These are phyloP conservation scores for Diacarnus erythraeanus DNA, from an alignment of 37 sponge, comb jelly and placozoan species.

Conservation along the genomic window DNA sequence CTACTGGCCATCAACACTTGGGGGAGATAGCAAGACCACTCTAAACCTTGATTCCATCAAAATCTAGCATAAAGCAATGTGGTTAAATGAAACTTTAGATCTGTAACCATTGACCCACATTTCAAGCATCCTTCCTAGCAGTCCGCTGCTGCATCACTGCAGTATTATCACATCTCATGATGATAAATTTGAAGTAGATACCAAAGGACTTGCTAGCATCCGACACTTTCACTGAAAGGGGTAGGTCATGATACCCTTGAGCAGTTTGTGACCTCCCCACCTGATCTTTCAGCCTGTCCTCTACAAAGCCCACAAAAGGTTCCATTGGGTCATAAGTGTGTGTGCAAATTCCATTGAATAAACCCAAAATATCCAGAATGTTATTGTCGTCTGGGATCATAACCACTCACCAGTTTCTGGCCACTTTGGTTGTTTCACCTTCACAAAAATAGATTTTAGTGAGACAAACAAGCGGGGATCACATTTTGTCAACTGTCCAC, in stretches of 20 bases:
- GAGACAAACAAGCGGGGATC: not conserved
- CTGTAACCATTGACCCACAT: not conserved
- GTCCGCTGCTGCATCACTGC: not conserved
- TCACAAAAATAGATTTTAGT: not conserved
- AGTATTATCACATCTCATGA: not conserved
- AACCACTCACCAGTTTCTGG: not conserved
- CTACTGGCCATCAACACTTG: not conserved
- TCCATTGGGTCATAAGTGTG: constrained; percentile 3
- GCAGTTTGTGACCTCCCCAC: not conserved
- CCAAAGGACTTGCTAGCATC: not conserved
- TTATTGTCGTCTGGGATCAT: not conserved
- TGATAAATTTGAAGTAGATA: not conserved
- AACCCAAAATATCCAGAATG: not conserved
- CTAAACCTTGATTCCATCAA: not conserved
- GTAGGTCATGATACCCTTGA: not conserved
- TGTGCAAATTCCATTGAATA: not conserved
- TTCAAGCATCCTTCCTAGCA: not conserved
- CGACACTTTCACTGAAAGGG: not conserved
- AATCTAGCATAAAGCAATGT: not conserved
- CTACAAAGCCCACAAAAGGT: not conserved
- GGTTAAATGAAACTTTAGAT: not conserved
- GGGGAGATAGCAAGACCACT: not conserved
- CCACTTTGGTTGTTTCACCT: not conserved
- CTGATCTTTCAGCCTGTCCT: not conserved
- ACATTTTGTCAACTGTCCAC: too few species aligned